These are phyloP conservation scores for Phaonia tiefii DNA, from an alignment of 2,888 invertebrate genomes.

Conservation along the genomic window DNA sequence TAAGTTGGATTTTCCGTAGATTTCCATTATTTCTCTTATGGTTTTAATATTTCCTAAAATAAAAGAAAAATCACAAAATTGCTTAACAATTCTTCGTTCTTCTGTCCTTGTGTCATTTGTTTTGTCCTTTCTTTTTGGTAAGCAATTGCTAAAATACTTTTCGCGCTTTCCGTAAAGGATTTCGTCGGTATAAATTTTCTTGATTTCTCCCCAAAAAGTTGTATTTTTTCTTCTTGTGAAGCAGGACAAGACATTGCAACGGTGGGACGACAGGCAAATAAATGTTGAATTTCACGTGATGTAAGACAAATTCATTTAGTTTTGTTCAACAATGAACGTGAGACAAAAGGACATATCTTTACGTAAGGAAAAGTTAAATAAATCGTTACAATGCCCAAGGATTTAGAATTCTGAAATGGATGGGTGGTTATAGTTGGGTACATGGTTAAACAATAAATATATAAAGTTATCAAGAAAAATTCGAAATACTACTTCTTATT, in stretches of 20 bases:
- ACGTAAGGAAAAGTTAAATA: neutral
- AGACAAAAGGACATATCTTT: neutral
- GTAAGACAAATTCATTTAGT: constrained; percentile 53
- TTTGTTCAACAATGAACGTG: constrained; percentile 13
- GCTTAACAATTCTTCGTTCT: constrained; percentile 29
- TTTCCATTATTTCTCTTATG: constrained; percentile 17
- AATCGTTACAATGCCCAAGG: neutral
- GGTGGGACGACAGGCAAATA: neutral
- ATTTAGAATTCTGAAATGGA: neutral
- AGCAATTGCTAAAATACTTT: constrained; percentile 48
- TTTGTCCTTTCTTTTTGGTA: constrained; percentile 33
- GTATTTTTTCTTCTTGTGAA: neutral
- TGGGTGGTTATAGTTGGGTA: neutral
- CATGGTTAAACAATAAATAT: too few relatives aligned
- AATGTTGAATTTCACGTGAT: constrained; percentile 46
- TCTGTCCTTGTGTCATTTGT: constrained; percentile 33
- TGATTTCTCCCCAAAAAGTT: neutral
- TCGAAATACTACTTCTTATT: too few relatives aligned
- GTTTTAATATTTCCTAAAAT: constrained; percentile 49
- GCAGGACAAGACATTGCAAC: neutral
- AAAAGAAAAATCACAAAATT: constrained; percentile 31
- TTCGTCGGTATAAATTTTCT: constrained; percentile 58
- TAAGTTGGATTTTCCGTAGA: constrained; percentile 42
- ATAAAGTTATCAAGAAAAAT: too few relatives aligned
- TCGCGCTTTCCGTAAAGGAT: constrained; percentile 48